A percentile compares a stretch with the other conserved stretches of the same genome.
Conservation (phyloP, 2,113 vertebrate genomes). For the Pan paniscus region DNA sequence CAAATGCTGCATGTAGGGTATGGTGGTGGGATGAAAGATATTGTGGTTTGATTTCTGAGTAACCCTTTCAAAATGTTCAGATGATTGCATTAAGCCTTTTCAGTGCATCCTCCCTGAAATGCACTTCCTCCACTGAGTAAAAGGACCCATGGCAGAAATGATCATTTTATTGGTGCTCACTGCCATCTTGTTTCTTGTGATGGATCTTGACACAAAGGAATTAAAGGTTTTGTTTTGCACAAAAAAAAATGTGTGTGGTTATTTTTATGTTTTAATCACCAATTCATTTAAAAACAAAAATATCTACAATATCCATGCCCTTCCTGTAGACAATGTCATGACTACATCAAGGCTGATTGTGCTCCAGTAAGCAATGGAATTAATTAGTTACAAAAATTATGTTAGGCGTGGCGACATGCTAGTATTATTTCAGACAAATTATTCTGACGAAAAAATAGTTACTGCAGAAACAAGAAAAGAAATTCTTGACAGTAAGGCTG, state of each 20-base stretch:
- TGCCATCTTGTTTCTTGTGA: background rate
- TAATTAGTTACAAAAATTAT: slow-evolving; percentile 33
- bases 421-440: background rate
- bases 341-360: background rate
- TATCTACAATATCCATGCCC: background rate
- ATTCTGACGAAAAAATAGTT: background rate
- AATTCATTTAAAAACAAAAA: background rate
- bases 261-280: slow-evolving; percentile 1
- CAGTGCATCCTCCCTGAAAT: background rate
- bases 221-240: background rate
- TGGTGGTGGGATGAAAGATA: fast-evolving
- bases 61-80: background rate
- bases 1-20: background rate
- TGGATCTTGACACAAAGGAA: background rate
- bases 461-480: background rate
- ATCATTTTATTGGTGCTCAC: background rate
- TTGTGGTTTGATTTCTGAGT: background rate
- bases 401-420: background rate
- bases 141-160: background rate
- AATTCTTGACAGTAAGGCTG: background rate
- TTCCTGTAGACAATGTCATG: background rate
- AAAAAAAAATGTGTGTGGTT: background rate
- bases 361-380: background rate
- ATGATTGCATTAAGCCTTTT: background rate
- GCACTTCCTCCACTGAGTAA: background rate